Percentiles rank a stretch among this genome's conserved stretches.
Conservation (phyloP, 2,797 vertebrate species). For the Epinephelus awoara region DNA sequence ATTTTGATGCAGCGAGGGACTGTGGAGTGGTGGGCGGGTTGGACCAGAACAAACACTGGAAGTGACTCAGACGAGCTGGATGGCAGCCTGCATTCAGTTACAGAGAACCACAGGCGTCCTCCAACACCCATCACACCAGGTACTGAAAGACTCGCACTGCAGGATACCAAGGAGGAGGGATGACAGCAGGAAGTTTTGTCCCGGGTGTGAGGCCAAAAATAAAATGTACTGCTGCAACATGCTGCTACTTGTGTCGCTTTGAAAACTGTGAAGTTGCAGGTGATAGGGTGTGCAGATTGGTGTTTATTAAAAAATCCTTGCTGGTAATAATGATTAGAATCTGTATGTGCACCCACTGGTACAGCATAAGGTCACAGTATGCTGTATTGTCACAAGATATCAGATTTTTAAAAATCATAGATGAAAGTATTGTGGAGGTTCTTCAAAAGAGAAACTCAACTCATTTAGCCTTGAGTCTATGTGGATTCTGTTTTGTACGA, state of each 20-base stretch:
- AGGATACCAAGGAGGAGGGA: constrained; percentile 46
- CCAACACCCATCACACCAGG: constrained; percentile 50
- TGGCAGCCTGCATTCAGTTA: constrained; percentile 51
- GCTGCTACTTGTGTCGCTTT: constrained; percentile 22
- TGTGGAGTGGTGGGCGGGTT: constrained; percentile 41
- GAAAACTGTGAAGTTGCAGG: constrained; percentile 28
- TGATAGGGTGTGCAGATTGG: background rate
- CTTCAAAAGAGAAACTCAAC: background rate
- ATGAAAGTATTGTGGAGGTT: background rate
- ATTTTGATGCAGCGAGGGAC: constrained; percentile 50
- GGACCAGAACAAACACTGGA: constrained; percentile 52
- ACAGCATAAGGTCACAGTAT: constrained; percentile 4
- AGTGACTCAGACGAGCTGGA: constrained; percentile 58
- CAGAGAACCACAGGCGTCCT: constrained; percentile 46
- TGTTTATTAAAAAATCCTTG: constrained; percentile 34
- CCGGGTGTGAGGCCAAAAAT: constrained; percentile 43
- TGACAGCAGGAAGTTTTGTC: constrained; percentile 45
- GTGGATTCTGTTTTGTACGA: background rate
- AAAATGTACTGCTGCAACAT: constrained; percentile 28
- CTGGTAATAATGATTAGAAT: constrained; percentile 10
- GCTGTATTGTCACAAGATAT: constrained; percentile 12
- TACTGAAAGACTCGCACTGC: constrained; percentile 46
- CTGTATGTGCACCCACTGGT: background rate
- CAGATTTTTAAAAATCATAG: background rate
- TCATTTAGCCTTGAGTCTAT: background rate